Conservation (phyloP, 92 coral and sea anemone genomes). For the Parazoanthus darwini region DNA sequence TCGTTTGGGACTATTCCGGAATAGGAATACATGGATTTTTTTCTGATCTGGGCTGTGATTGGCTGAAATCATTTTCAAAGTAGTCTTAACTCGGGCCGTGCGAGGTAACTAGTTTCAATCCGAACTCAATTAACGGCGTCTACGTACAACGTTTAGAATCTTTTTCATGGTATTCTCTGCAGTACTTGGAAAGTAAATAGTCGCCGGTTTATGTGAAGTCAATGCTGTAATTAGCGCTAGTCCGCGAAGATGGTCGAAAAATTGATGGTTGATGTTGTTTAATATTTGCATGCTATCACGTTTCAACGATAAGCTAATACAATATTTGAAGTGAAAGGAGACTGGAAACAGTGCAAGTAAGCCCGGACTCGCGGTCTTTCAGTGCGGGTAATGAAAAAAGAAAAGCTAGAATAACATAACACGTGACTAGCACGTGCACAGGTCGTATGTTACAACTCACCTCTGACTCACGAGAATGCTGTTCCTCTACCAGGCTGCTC, state of each 20-base stretch:
- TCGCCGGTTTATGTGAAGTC: too few species aligned
- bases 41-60: too few species aligned
- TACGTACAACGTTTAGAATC: too few species aligned
- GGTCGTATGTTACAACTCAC: constrained; percentile 32
- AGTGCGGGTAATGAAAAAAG: background rate
- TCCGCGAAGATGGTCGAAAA: too few species aligned
- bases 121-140: too few species aligned
- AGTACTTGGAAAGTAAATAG: too few species aligned
- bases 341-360: background rate
- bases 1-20: too few species aligned
- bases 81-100: background rate
- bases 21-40: too few species aligned
- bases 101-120: background rate
- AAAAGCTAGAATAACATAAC: background rate
- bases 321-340: background rate
- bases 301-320: background rate
- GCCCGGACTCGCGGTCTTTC: background rate
- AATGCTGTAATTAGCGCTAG: too few species aligned
- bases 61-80: background rate
- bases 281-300: background rate
- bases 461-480: constrained; percentile 68
- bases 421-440: background rate
- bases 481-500: constrained; percentile 55
- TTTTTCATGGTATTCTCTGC: too few species aligned
- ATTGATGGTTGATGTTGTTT: too few species aligned